Conservation (phyloP, 2,888 invertebrate genomes). For the Tanypteryx hageni region DNA sequence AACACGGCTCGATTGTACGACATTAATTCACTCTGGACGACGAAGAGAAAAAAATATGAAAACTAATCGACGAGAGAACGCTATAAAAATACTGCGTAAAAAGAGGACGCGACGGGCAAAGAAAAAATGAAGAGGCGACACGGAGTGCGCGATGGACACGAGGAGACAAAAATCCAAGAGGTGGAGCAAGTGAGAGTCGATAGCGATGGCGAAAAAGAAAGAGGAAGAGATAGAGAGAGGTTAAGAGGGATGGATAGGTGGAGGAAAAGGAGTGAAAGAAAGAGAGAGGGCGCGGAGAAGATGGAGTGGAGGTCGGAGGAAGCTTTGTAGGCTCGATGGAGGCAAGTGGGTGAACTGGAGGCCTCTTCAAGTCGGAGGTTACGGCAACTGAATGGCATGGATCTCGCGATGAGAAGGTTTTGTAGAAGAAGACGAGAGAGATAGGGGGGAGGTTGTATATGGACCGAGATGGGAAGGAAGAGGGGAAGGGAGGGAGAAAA, state of each 20-base stretch:
- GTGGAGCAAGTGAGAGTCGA: background rate
- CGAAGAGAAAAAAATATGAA: no score
- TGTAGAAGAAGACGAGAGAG: background rate
- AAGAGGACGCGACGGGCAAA: no score
- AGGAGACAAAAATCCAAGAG: background rate
- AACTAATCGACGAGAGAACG: no score
- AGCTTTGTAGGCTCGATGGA: slow-evolving; percentile 37
- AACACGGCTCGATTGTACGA: no score
- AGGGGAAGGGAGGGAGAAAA: background rate
- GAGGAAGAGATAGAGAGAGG: background rate
- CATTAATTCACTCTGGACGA: no score
- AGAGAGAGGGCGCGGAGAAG: background rate
- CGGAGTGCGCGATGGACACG: no score
- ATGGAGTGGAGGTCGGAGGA: background rate
- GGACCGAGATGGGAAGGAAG: no score
- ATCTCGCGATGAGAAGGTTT: slow-evolving; percentile 35
- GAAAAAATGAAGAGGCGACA: no score
- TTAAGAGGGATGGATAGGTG: background rate
- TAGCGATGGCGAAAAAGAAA: background rate
- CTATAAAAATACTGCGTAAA: no score
- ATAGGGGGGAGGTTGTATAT: background rate
- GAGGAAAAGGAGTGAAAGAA: background rate
- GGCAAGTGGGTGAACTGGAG: slow-evolving; percentile 57
- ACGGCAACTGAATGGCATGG: slow-evolving; percentile 37
- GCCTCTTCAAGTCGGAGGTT: slow-evolving; percentile 51